Percentiles rank a stretch among this genome's conserved stretches.
Evolutionary conservation across 2,888 invertebrate genomes (phyloP).

Genomic region (Nemotelus pantherinus): DNA sequence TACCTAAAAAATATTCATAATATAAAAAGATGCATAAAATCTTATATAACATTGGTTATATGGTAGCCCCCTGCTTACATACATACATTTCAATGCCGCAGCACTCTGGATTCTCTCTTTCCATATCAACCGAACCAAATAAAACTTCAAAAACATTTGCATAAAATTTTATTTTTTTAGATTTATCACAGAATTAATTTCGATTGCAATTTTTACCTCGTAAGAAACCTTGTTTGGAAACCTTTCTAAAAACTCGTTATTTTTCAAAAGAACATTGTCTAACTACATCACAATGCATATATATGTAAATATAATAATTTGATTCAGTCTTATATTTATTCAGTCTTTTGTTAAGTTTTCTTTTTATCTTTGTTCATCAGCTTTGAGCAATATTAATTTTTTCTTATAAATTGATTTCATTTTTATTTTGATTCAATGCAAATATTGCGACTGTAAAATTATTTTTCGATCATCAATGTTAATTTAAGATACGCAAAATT

Average conservation of each 20-base stretch:
- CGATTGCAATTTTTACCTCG: too few relatives aligned
- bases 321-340: constrained; percentile 46
- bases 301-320: background rate
- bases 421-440: constrained; percentile 8
- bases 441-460: background rate
- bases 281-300: constrained; percentile 16
- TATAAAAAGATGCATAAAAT: too few relatives aligned
- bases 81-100: background rate
- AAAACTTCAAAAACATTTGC: constrained; percentile 5
- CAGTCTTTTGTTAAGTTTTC: constrained; percentile 38
- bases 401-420: background rate
- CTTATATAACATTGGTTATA: too few relatives aligned
- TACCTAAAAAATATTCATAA: too few relatives aligned
- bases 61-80: background rate
- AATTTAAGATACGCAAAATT: background rate
- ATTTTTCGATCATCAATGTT: too few relatives aligned
- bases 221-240: too few relatives aligned
- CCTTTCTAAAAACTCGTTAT: background rate
- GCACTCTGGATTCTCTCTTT: too few relatives aligned
- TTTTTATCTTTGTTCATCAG: constrained; percentile 8
- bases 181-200: too few relatives aligned
- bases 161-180: background rate
- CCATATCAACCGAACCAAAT: background rate
- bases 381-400: background rate
- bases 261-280: background rate